Conservation (phyloP, 2,888 invertebrate species). For the Agrochola lychnidis region DNA sequence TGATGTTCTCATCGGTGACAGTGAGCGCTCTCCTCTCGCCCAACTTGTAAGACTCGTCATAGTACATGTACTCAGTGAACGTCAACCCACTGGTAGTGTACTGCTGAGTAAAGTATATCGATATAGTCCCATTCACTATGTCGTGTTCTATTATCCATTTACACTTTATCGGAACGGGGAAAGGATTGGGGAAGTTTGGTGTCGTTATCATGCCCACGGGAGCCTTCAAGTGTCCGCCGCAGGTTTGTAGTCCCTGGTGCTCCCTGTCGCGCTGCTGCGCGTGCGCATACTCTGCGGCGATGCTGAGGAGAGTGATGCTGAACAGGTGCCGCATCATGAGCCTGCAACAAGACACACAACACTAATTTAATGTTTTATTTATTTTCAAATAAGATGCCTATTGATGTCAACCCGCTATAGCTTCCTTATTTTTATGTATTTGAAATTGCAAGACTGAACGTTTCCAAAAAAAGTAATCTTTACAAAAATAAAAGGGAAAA, state of each 20-base stretch:
- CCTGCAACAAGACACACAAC: slow-evolving; percentile 74
- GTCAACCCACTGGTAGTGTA: slow-evolving; percentile 95
- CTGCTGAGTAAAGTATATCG: slow-evolving; percentile 96
- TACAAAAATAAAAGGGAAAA: too few species aligned
- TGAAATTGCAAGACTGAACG: too few species aligned
- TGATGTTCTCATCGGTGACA: slow-evolving; percentile 94
- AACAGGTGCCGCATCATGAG: slow-evolving; percentile 79
- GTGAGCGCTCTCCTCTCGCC: slow-evolving; percentile 92
- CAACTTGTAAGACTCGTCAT: slow-evolving; percentile 92
- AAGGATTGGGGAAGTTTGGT: slow-evolving; percentile 95
- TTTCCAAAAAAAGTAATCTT: too few species aligned
- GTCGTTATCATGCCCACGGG: slow-evolving; percentile 94
- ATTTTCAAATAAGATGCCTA: neutral
- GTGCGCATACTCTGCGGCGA: neutral
- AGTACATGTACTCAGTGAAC: slow-evolving; percentile 94
- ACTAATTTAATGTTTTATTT: neutral
- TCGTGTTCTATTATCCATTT: slow-evolving; percentile 96
- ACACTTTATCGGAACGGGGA: slow-evolving; percentile 95
- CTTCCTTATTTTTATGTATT: too few species aligned
- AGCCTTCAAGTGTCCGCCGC: slow-evolving; percentile 92
- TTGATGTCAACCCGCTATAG: too few species aligned
- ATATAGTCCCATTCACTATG: slow-evolving; percentile 94
- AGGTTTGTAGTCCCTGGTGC: slow-evolving; percentile 83
- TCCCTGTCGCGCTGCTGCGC: neutral
- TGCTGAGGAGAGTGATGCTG: slow-evolving; percentile 42